phyloP scores from a whole-genome alignment of 35 echinoderm and acorn worm species.

The Chiridota heheva region DNA sequence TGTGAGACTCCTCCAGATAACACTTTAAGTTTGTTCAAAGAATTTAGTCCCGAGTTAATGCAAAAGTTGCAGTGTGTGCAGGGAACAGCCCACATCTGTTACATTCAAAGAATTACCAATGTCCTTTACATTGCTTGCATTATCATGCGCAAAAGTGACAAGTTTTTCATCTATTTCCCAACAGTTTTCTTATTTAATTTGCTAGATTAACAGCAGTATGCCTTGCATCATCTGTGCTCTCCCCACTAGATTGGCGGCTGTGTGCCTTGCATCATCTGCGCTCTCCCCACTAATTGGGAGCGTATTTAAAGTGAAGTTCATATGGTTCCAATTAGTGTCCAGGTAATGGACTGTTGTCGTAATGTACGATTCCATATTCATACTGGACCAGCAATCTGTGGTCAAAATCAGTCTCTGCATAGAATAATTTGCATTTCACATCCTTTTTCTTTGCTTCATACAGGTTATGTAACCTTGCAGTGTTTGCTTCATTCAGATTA shows the following conservation, averaged over 20 bases:
- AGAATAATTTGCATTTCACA: not conserved
- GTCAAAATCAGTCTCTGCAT: constrained; percentile 9
- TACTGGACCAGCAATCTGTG: constrained; percentile 23
- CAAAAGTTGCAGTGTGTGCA: constrained; percentile 20
- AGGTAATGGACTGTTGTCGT: not conserved
- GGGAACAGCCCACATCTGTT: not conserved
- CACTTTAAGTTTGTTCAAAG: not conserved
- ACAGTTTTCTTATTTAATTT: no score
- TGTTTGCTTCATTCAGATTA: no score
- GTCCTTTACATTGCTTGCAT: constrained; percentile 26
- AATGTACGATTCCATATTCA: constrained; percentile 5
- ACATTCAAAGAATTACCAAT: not conserved
- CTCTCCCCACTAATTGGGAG: not conserved
- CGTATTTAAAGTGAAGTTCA: not conserved
- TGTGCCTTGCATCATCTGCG: not conserved
- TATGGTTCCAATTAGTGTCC: not conserved
- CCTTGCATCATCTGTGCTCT: no score
- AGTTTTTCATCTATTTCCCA: no score
- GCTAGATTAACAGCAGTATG: no score
- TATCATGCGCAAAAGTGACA: no score
- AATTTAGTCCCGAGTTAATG: constrained; percentile 18
- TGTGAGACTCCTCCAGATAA: not conserved
- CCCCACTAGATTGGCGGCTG: not conserved
- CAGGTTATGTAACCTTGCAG: not conserved
- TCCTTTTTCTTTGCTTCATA: constrained; percentile 4